These are phyloP conservation scores for Cinclus mexicanus DNA, from an alignment of 2,113 vertebrate genomes.

Conservation along the genomic window DNA sequence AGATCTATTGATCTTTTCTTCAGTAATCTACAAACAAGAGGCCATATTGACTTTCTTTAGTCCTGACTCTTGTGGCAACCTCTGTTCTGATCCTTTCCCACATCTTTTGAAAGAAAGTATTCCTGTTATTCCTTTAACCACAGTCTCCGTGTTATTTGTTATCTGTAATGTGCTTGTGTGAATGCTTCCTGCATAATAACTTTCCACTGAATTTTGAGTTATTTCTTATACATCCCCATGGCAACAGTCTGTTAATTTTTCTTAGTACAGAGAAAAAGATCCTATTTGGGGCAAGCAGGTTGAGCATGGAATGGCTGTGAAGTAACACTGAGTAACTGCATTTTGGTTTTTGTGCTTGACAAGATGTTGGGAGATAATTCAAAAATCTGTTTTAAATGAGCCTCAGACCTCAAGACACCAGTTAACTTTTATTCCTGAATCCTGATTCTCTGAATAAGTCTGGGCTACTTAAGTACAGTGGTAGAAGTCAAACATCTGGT, in stretches of 20 bases:
- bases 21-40: not conserved
- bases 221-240: not conserved
- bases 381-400: not conserved
- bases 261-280: not conserved
- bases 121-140: not conserved
- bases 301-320: not conserved
- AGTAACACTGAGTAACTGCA: not conserved
- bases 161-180: not conserved
- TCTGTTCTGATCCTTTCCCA: not conserved
- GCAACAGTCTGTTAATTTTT: not conserved
- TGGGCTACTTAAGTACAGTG: not conserved
- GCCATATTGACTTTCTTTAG: not conserved
- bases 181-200: not conserved
- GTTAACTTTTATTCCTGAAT: not conserved
- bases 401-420: not conserved
- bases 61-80: not conserved
- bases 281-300: not conserved
- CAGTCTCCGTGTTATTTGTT: not conserved
- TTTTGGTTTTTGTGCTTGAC: not conserved
- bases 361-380: not conserved
- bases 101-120: not conserved
- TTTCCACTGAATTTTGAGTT: not conserved
- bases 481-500: not conserved
- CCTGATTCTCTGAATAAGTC: not conserved
- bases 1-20: not conserved